A percentile compares a stretch with the other conserved stretches of the same genome.
Conservation (phyloP, 2,113 vertebrate genomes). For the Synodontis membranacea region DNA sequence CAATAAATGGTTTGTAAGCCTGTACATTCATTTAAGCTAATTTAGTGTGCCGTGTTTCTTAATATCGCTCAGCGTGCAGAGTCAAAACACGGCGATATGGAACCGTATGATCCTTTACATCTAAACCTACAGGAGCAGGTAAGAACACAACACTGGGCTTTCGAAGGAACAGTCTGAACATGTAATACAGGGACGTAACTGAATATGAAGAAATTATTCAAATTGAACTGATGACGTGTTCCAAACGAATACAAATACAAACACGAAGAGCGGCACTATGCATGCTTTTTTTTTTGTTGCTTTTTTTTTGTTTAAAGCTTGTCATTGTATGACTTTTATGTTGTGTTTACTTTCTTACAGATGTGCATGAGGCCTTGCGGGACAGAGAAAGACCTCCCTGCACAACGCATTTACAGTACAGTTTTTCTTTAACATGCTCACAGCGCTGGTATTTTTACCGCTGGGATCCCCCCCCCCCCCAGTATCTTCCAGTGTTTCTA, state of each 20-base stretch:
- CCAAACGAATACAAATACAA: not conserved
- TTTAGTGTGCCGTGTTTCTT: constrained; percentile 44
- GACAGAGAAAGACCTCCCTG: not conserved
- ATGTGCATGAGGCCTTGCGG: not conserved
- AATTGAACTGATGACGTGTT: not conserved
- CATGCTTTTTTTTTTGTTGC: not conserved
- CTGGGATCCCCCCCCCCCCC: not conserved
- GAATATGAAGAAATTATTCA: not conserved
- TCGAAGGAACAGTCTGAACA: not conserved
- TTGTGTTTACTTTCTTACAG: not conserved
- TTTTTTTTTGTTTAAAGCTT: not conserved
- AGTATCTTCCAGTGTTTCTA: not conserved
- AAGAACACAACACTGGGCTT: not conserved
- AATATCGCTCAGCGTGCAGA: constrained; percentile 38
- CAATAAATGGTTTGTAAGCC: constrained; percentile 54
- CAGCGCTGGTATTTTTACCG: not conserved
- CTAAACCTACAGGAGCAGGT: not conserved
- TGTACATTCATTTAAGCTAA: constrained; percentile 46
- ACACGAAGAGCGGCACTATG: not conserved
- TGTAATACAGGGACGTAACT: not conserved
- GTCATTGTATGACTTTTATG: not conserved
- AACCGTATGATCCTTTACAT: not conserved
- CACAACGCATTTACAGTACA: not conserved
- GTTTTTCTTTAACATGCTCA: not conserved
- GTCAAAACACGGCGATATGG: constrained; percentile 1